phyloP scores from a whole-genome alignment of 64 coral and sea anemone genomes.

The Hydrozoanthus tunicans region DNA sequence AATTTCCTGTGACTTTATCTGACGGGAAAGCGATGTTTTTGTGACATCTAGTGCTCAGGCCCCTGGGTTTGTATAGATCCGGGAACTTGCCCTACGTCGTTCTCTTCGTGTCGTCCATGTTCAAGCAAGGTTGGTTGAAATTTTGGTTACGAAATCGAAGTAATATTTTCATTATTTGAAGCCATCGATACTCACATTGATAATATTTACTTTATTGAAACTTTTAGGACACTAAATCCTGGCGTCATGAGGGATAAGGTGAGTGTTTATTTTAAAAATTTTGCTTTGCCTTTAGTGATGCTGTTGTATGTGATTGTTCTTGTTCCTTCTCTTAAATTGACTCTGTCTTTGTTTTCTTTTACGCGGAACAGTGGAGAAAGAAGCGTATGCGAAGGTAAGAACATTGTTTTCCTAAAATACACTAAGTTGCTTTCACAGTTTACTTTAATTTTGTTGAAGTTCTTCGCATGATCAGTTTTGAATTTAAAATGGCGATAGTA shows the following conservation, averaged over 20 bases:
- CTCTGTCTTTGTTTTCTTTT: background rate
- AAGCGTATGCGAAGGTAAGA: conserved; percentile 58
- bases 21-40: too few relatives aligned
- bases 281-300: background rate
- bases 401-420: background rate
- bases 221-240: conserved; percentile 43
- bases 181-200: conserved; percentile 17
- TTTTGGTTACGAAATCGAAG: background rate
- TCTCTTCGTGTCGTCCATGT: conserved; percentile 61
- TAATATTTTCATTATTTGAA: conserved; percentile 10
- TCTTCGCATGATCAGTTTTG: too few relatives aligned
- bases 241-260: conserved; percentile 62
- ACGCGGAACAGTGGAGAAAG: conserved; percentile 39
- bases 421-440: background rate
- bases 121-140: conserved; percentile 7
- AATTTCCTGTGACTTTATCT: too few relatives aligned
- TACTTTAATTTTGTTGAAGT: too few relatives aligned
- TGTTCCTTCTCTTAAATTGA: background rate
- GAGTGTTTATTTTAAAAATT: background rate
- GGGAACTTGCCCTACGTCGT: conserved; percentile 1
- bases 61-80: conserved; percentile 22
- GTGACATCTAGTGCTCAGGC: background rate
- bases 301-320: background rate
- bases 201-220: conserved; percentile 7
- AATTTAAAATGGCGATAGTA: too few relatives aligned